These are phyloP conservation scores for Theristicus caerulescens DNA, from an alignment of 2,113 vertebrate species.

Conservation along the genomic window DNA sequence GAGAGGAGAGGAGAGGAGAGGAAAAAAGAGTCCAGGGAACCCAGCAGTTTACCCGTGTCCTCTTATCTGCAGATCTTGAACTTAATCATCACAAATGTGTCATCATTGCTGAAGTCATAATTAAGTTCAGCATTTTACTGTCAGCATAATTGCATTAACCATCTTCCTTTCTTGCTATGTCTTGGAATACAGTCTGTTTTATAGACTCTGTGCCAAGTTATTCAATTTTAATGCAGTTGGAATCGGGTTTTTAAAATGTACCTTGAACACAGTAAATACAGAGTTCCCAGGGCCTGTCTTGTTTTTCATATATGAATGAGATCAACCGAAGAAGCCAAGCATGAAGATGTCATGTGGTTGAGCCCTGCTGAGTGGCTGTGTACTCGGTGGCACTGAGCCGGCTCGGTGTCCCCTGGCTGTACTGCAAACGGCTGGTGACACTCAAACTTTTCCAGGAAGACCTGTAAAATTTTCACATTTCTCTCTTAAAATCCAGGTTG, in stretches of 20 bases:
- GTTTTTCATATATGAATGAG: neutral
- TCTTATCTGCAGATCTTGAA: neutral
- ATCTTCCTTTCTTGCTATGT: neutral
- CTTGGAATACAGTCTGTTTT: neutral
- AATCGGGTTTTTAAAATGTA: neutral
- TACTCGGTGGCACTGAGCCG: neutral
- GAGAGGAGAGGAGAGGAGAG: neutral
- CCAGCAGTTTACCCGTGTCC: neutral
- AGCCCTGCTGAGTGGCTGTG: neutral
- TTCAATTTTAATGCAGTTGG: neutral
- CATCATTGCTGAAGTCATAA: neutral
- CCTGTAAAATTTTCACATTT: neutral
- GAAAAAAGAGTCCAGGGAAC: neutral
- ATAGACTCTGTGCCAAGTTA: neutral
- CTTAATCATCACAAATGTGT: neutral
- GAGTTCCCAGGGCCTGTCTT: neutral
- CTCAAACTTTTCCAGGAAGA: neutral
- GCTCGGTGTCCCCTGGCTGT: neutral
- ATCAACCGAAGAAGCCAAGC: neutral
- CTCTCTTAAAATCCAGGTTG: neutral
- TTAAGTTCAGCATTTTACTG: slow-evolving; percentile 4
- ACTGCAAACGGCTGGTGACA: neutral
- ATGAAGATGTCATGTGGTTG: neutral
- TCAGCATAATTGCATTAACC: neutral
- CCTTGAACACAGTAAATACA: neutral